Evolutionary conservation across 1,140 invertebrate species (phyloP), one percentile per base, ranked within the genome.

Genomic region (Heterodera carotae): DNA sequence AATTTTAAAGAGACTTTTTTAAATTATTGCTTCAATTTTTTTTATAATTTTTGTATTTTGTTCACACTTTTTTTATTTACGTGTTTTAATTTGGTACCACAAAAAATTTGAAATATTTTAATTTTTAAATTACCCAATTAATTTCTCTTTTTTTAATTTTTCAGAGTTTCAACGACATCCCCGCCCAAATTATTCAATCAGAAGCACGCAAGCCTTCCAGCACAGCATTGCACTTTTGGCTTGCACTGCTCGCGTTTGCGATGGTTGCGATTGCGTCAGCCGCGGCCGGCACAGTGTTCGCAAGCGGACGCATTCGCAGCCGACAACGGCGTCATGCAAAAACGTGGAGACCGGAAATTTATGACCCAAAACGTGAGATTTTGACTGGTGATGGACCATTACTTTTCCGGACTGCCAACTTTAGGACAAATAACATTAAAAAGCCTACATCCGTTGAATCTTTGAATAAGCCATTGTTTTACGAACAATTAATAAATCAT

Each of bases 291-390:
- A 31, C 69, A 36, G 69, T 71, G 2, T 62, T 56, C 64, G 62
- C 62, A 29, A 66, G 62, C 29, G 33, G 62, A 22, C 62, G 62
- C 8, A 56, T 74, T 29, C 59, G 36, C 64, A 34, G 27, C 27
- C 43, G 72, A 62, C 72, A 39, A 12, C 59, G 15, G 36, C 43
- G 59, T 15, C 27, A 12, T 34, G 72, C 72, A 64, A 74, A 62
- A 36, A 74, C 72, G 22, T 74, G 72, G 72, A 74, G 10, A 31
- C 56, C 43, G 59, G 56, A 43, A 74, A n/a, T 60, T 56, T 22
- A 43, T 27, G 70, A 73, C 8, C 70, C 53, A 0, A 39, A 36
- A 48, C 53, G 68, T 69, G 0, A 33, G 15, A 29, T 39, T n/a
- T n/a, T n/a, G n/a, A n/a, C n/a, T n/a, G n/a, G n/a, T n/a, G n/a